Percentiles rank a stretch among this genome's conserved stretches.
Evolutionary conservation across 2,888 invertebrate species (phyloP).

Genomic region (Cylindroiulus punctatus): DNA sequence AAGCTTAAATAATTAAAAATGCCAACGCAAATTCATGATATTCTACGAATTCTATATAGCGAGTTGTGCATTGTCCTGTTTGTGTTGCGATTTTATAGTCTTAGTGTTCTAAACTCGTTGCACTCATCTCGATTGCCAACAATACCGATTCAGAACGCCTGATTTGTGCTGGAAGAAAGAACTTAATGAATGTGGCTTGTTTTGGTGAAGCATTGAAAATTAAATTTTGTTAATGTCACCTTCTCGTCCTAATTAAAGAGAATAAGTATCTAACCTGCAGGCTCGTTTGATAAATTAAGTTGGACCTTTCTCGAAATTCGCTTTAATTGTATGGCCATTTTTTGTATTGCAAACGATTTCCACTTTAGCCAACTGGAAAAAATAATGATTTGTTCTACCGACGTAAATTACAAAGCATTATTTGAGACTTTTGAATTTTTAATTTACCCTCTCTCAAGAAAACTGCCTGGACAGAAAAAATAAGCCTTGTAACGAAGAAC

Average conservation of each 20-base stretch:
- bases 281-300: neutral
- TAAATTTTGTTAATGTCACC: neutral
- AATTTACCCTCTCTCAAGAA: neutral
- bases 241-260: neutral
- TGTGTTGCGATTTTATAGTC: too few species aligned
- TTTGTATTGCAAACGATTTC: neutral
- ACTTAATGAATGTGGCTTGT: slow-evolving; percentile 3
- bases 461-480: neutral
- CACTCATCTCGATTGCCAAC: too few species aligned
- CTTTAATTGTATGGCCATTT: neutral
- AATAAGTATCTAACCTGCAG: neutral
- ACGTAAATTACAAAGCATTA: neutral
- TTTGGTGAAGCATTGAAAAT: neutral
- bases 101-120: too few species aligned
- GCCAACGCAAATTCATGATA: neutral
- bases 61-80: too few species aligned
- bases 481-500: neutral
- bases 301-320: neutral
- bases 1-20: neutral
- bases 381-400: neutral
- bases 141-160: too few species aligned
- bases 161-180: too few species aligned
- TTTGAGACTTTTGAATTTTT: neutral
- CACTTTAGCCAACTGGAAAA: neutral
- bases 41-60: too few species aligned